These are phyloP conservation scores for Dufourea novaeangliae DNA, from an alignment of 1,140 invertebrate species.

Conservation along the genomic window DNA sequence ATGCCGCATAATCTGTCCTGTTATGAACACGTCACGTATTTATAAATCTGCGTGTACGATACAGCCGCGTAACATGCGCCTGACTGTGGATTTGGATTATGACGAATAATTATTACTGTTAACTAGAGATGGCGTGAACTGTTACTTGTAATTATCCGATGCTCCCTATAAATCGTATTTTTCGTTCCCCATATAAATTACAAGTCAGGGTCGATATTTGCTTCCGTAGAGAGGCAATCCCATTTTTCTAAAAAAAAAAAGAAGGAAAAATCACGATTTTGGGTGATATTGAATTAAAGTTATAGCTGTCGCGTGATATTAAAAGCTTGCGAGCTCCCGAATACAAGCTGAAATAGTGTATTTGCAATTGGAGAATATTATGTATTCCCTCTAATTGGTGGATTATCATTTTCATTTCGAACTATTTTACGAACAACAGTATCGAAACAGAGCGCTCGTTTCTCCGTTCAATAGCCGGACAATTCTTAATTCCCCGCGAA, in stretches of 20 bases:
- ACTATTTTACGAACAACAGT: not conserved
- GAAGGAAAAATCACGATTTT: too few species aligned
- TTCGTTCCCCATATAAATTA: constrained; percentile 27
- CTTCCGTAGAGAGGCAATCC: not conserved
- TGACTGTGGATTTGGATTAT: constrained; percentile 7
- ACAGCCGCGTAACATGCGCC: not conserved
- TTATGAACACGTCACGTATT: constrained; percentile 56
- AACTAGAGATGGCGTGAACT: not conserved
- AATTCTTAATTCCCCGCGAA: constrained; percentile 24
- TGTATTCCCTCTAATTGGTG: too few species aligned
- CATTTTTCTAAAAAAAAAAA: too few species aligned
- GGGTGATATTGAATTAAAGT: too few species aligned
- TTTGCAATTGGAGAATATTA: too few species aligned
- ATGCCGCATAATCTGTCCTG: constrained; percentile 54
- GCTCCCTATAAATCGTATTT: constrained; percentile 24
- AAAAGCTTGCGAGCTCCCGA: too few species aligned
- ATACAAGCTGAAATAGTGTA: too few species aligned
- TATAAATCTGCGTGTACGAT: constrained; percentile 52
- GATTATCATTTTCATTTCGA: too few species aligned
- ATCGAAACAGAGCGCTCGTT: not conserved
- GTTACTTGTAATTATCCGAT: constrained; percentile 12
- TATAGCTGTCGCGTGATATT: too few species aligned
- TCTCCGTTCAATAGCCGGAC: not conserved
- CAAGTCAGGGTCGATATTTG: not conserved
- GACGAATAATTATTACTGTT: constrained; percentile 13